These are phyloP conservation scores for Polydrusus pterygomalis DNA, from an alignment of 2,888 invertebrate genomes.

Conservation along the genomic window DNA sequence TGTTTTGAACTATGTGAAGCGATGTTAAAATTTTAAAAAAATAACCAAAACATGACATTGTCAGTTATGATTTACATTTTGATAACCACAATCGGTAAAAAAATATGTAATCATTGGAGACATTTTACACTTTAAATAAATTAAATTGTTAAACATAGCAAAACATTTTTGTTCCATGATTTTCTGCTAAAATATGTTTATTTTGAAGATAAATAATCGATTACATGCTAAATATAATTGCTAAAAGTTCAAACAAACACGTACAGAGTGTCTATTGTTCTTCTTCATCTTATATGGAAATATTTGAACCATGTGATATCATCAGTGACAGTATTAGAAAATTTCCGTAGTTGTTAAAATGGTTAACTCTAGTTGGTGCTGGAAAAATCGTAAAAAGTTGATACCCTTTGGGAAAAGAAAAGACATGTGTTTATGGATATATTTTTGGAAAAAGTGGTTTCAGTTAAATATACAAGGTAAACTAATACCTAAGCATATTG, in stretches of 20 bases:
- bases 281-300: conserved; percentile 1
- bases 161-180: not conserved
- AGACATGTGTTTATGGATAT: not conserved
- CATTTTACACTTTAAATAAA: not conserved
- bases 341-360: not conserved
- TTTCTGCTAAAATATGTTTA: conserved; percentile 16
- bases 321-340: not conserved
- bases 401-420: not conserved
- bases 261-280: not conserved
- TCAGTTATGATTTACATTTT: not conserved
- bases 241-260: conserved; percentile 30
- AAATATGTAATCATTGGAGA: not conserved
- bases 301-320: not conserved
- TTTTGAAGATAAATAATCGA: conserved; percentile 21
- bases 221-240: conserved; percentile 15
- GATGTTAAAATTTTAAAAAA: no score
- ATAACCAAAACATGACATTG: no score
- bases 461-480: conserved; percentile 1
- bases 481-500: no score
- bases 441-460: conserved; percentile 22
- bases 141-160: not conserved
- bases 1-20: no score
- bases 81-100: not conserved
- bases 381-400: no score
- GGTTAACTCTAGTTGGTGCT: not conserved